Evolutionary conservation across 2,797 vertebrate genomes (phyloP).

Genomic region (Hydrolagus colliei): DNA sequence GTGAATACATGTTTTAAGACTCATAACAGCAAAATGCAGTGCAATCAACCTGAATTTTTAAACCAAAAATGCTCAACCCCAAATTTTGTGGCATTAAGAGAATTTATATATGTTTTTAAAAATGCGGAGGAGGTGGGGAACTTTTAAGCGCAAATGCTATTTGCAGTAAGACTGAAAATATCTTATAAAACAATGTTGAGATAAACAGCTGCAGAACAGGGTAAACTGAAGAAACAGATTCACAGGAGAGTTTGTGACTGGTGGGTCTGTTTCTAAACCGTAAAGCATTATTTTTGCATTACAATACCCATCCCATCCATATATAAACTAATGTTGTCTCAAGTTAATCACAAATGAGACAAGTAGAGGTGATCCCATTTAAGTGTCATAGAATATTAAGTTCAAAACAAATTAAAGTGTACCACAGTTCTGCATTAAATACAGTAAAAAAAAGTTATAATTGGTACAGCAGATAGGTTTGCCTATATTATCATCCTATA

Average conservation of each 20-base stretch:
- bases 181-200: neutral
- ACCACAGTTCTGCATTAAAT: neutral
- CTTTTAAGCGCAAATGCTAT: too few relatives aligned
- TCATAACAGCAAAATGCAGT: neutral
- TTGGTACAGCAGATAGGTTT: neutral
- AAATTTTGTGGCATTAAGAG: neutral
- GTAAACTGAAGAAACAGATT: neutral
- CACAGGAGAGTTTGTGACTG: neutral
- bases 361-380: neutral
- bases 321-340: neutral
- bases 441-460: neutral
- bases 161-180: neutral
- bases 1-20: neutral
- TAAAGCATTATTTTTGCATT: neutral
- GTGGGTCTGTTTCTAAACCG: neutral
- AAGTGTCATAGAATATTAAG: neutral
- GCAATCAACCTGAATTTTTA: neutral
- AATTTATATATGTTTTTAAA: neutral
- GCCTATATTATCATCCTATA: slow-evolving; percentile 10
- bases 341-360: neutral
- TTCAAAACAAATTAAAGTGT: neutral
- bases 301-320: neutral
- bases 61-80: neutral
- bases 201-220: neutral
- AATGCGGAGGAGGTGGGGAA: neutral